Percentiles rank a stretch among this genome's conserved stretches.
Evolutionary conservation across 2,113 vertebrate species (phyloP).

Genomic region (Campylomormyrus tamandua): DNA sequence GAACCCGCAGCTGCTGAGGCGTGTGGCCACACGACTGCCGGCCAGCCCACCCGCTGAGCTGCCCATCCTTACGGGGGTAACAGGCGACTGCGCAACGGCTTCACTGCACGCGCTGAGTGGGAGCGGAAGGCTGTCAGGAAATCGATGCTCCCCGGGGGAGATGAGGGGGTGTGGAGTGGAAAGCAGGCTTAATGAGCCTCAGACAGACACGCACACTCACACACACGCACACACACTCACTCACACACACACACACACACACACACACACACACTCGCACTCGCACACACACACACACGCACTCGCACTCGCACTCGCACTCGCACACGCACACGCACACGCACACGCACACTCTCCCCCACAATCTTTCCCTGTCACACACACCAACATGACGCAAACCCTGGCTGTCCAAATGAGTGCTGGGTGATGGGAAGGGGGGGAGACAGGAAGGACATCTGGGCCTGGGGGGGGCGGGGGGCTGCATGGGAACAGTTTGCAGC

Average conservation of each 20-base stretch:
- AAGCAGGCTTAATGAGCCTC: conserved; percentile 63
- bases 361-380: background rate
- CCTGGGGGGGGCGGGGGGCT: background rate
- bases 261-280: conserved; percentile 11
- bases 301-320: background rate
- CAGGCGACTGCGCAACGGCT: background rate
- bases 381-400: background rate
- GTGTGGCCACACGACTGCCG: background rate
- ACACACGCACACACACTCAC: conserved; percentile 19
- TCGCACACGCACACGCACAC: no score
- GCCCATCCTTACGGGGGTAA: background rate
- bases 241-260: conserved; percentile 18
- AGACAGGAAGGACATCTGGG: background rate
- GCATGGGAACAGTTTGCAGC: background rate
- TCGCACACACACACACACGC: conserved; percentile 20
- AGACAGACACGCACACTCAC: conserved; percentile 40
- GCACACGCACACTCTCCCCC: background rate
- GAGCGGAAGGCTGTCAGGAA: conserved; percentile 48
- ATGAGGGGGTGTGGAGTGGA: conserved; percentile 52
- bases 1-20: background rate
- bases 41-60: background rate
- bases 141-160: conserved; percentile 52
- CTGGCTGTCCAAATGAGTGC: background rate
- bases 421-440: background rate
- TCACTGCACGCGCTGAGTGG: conserved; percentile 31